These are phyloP conservation scores for Psittacula echo DNA, from an alignment of 2,797 vertebrate genomes.

Conservation along the genomic window DNA sequence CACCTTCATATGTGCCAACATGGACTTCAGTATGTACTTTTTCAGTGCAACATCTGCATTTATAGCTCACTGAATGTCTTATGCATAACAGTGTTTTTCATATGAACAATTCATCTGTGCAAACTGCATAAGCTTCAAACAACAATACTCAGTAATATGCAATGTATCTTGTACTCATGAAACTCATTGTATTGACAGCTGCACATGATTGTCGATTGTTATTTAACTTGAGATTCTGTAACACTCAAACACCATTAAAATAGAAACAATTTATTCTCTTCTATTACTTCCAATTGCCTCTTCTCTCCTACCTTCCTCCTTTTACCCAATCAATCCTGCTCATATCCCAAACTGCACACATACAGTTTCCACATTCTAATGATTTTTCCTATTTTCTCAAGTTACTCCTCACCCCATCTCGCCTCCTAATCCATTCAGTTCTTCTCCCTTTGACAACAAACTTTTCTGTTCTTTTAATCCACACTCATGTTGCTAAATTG, in stretches of 20 bases:
- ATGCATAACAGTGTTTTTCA: neutral
- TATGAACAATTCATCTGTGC: neutral
- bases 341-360: neutral
- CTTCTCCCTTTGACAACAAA: neutral
- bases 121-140: neutral
- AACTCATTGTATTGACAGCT: neutral
- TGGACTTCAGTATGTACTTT: neutral
- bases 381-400: conserved; percentile 1
- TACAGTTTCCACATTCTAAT: neutral
- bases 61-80: neutral
- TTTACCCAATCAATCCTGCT: neutral
- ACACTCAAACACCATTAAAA: neutral
- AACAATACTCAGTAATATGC: neutral
- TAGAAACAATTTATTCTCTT: neutral
- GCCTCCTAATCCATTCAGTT: neutral
- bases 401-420: neutral
- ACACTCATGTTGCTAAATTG: neutral
- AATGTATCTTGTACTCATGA: neutral
- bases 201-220: neutral
- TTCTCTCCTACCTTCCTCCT: neutral
- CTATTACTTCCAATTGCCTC: neutral
- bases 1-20: neutral
- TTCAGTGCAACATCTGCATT: neutral
- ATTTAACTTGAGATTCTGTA: neutral
- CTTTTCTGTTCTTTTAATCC: neutral